These are phyloP conservation scores for Pantelozetes paolii DNA, from an alignment of 2,888 invertebrate genomes.

Conservation along the genomic window DNA sequence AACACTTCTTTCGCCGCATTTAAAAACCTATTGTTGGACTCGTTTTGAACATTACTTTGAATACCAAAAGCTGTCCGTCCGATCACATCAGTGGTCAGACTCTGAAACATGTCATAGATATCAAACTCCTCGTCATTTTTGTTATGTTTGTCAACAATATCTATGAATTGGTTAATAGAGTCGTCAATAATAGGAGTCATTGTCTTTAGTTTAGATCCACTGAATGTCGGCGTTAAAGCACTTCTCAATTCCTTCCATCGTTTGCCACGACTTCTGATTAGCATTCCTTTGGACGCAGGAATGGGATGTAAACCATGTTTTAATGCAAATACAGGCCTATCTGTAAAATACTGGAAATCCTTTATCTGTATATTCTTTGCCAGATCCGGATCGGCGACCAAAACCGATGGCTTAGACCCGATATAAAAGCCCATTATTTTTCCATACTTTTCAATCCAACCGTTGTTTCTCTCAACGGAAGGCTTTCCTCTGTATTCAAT, in stretches of 20 bases:
- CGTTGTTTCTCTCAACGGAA: slow-evolving; percentile 34
- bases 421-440: slow-evolving; percentile 44
- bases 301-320: slow-evolving; percentile 34
- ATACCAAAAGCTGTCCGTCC: slow-evolving; percentile 47
- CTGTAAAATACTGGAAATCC: slow-evolving; percentile 50
- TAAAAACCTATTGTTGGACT: slow-evolving; percentile 43
- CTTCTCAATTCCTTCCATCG: slow-evolving; percentile 47
- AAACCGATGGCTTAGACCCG: slow-evolving; percentile 43
- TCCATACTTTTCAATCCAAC: slow-evolving; percentile 45
- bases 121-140: slow-evolving; percentile 43
- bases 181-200: slow-evolving; percentile 39
- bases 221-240: slow-evolving; percentile 47
- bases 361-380: slow-evolving; percentile 50
- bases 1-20: slow-evolving; percentile 35
- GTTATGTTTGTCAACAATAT: slow-evolving; percentile 31
- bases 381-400: slow-evolving; percentile 44
- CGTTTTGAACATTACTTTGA: slow-evolving; percentile 44
- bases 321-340: slow-evolving; percentile 47
- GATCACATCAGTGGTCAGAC: slow-evolving; percentile 45
- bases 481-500: slow-evolving; percentile 5
- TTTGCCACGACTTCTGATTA: slow-evolving; percentile 33
- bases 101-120: slow-evolving; percentile 45
- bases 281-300: neutral
- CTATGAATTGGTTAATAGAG: slow-evolving; percentile 38
- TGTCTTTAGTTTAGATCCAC: slow-evolving; percentile 45